phyloP scores from a whole-genome alignment of 2,113 vertebrate species.

The Alosa alosa region DNA sequence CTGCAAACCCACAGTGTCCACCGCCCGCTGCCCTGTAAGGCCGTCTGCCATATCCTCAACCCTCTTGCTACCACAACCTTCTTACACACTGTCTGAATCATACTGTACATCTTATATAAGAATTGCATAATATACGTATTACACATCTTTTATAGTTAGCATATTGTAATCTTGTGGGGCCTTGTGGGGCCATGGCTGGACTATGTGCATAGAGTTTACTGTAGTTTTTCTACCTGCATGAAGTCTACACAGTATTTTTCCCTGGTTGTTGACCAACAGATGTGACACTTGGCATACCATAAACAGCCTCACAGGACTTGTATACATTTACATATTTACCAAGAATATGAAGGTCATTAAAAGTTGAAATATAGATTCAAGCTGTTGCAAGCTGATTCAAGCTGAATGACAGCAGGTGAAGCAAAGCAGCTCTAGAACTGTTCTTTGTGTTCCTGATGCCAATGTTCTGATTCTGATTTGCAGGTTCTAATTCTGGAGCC shows the following conservation, averaged over 20 bases:
- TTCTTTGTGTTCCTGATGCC: too few relatives aligned
- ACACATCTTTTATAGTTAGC: background rate
- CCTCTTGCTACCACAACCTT: background rate
- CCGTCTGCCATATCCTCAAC: background rate
- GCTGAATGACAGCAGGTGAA: too few relatives aligned
- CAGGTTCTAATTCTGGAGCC: constrained; percentile 86
- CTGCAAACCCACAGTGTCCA: constrained; percentile 72
- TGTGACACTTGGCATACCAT: too few relatives aligned
- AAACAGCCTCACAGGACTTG: background rate
- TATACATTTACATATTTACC: too few relatives aligned
- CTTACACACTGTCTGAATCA: background rate
- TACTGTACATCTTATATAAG: background rate
- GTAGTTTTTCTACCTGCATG: background rate
- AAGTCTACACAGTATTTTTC: background rate
- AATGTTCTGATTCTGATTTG: background rate
- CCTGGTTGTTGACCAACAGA: too few relatives aligned
- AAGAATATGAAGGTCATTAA: too few relatives aligned
- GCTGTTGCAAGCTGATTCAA: too few relatives aligned
- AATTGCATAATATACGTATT: background rate
- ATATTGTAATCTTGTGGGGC: background rate
- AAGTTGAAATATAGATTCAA: too few relatives aligned
- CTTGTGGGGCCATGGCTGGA: background rate
- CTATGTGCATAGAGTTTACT: background rate
- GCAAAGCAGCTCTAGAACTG: too few relatives aligned
- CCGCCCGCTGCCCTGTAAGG: constrained; percentile 75